These are phyloP conservation scores for Bolborhynchus lineola DNA, from an alignment of 2,113 vertebrate species.

Conservation along the genomic window DNA sequence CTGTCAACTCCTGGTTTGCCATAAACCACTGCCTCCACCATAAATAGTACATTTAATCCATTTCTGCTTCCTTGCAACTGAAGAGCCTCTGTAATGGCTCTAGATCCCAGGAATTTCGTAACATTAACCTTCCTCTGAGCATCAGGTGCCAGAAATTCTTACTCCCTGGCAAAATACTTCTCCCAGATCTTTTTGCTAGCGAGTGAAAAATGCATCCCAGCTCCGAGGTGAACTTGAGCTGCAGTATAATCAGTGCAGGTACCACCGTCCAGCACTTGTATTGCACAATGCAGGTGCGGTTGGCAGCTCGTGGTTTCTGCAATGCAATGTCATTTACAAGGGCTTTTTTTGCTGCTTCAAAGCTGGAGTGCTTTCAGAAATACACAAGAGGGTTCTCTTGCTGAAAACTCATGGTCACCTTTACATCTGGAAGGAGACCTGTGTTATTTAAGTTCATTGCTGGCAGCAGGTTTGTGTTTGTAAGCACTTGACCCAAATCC, in stretches of 20 bases:
- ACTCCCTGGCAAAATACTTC: neutral
- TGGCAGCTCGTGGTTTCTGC: neutral
- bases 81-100: neutral
- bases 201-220: neutral
- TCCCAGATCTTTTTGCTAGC: neutral
- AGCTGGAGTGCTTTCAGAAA: neutral
- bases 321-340: neutral
- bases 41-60: neutral
- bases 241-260: neutral
- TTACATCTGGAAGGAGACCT: neutral
- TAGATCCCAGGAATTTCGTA: neutral
- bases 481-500: neutral
- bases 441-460: neutral
- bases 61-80: neutral
- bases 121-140: neutral
- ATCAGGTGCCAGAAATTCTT: neutral
- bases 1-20: neutral
- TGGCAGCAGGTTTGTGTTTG: neutral
- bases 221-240: neutral
- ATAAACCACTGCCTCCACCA: neutral
- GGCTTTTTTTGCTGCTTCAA: neutral
- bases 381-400: neutral
- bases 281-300: accelerated
- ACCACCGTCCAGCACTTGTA: neutral
- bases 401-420: neutral